These are phyloP conservation scores for Anabas testudineus DNA, from an alignment of 2,797 vertebrate species.

Conservation along the genomic window DNA sequence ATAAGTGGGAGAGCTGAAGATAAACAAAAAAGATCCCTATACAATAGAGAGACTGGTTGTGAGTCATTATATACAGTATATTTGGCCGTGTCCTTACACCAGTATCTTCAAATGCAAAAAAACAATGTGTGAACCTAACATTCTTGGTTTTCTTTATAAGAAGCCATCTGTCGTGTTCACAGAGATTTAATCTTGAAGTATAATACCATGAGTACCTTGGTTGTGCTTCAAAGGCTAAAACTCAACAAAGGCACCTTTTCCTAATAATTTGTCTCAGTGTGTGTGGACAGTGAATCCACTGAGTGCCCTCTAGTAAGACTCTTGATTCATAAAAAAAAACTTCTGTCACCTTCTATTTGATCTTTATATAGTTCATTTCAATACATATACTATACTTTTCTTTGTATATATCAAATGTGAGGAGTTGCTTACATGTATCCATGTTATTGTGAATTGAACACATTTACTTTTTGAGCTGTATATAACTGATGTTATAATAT, in stretches of 20 bases:
- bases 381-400: background rate
- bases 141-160: conserved; percentile 37
- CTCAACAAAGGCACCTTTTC: background rate
- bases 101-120: conserved; percentile 29
- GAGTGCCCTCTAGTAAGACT: background rate
- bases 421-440: background rate
- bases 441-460: background rate
- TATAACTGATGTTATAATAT: too few species aligned
- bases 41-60: conserved; percentile 50
- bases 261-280: background rate
- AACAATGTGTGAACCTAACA: conserved; percentile 49
- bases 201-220: conserved; percentile 1
- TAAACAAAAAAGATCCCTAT: conserved; percentile 67
- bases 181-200: conserved; percentile 21
- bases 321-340: background rate
- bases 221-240: background rate
- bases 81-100: conserved; percentile 29
- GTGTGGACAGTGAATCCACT: background rate
- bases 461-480: too few species aligned
- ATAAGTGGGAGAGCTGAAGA: conserved; percentile 69
- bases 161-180: conserved; percentile 60
- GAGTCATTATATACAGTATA: conserved; percentile 63
- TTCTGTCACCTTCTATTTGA: background rate
- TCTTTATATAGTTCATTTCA: background rate
- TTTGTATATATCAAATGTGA: background rate